Evolutionary conservation across 2,113 vertebrate genomes (phyloP), one percentile per base, ranked within the genome.

Genomic region (Megaceryle torquata): DNA sequence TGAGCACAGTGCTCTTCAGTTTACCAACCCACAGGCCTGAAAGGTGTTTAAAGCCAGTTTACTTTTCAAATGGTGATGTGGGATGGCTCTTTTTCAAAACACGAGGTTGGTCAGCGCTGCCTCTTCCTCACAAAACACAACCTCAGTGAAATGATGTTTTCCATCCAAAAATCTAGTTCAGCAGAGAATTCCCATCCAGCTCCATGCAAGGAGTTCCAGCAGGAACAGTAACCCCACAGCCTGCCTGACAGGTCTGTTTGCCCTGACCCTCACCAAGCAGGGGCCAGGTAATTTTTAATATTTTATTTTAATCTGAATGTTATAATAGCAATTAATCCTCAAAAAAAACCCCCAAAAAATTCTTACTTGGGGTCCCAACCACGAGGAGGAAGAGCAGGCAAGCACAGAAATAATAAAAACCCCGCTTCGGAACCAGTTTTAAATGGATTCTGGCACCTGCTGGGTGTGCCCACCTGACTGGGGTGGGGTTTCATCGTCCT

Each of bases 401-500:
- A 43, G 54, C 5, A 4, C 2, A 14, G 10, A 10, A 59, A 24
- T 46, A 60, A 5, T 9, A 57, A 92, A 69, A 10, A 1, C 39
- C 59, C 56, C 31, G 7, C 14, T 60, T 37, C n/a, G 25, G 41
- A 26, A 64, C 8, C 9, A n/a, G 31, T 11, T 65, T 12, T 18
- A 5, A 26, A 60, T 26, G 2, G 17, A 41, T 82, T 68, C 35
- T 0, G 1, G 67, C 0, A 2, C 44, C 16, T 84, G 37, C 86
- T 46, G 24, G 84, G 31, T 41, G 37, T 13, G 50, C 41, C 1
- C 12, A 1, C 20, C 56, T 35, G 65, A 3, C 9, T 6, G n/a
- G 68, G 57, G 1, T 7, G 44, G 43, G 24, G n/a, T 18, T 28
- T 22, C 16, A 0, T 4, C 2, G 9, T 10, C 21, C 37, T 15